These are phyloP conservation scores for Sebastes matsubarae DNA, from an alignment of 2,797 vertebrate species.

Conservation along the genomic window DNA sequence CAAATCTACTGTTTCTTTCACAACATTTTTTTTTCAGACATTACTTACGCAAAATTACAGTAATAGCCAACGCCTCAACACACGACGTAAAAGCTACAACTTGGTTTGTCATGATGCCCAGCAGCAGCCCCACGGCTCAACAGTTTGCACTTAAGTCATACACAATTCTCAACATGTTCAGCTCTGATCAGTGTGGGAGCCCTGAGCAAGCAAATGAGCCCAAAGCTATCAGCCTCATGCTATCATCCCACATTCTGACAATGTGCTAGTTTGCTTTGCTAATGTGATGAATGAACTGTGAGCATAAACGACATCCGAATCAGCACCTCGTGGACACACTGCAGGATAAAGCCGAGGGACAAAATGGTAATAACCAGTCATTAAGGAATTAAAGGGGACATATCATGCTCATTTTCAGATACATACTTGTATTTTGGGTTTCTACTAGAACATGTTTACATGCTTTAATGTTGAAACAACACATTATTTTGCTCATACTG, in stretches of 20 bases:
- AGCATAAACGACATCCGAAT: background rate
- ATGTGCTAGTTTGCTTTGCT: constrained; percentile 6
- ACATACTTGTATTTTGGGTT: background rate
- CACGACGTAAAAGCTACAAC: background rate
- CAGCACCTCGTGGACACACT: background rate
- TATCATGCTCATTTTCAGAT: background rate
- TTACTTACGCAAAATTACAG: background rate
- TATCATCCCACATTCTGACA: background rate
- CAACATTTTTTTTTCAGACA: background rate
- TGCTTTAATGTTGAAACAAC: background rate
- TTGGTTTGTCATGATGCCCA: background rate
- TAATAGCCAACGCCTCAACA: background rate
- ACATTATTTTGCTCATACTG: background rate
- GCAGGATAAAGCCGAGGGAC: background rate
- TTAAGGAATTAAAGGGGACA: background rate
- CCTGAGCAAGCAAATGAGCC: constrained; percentile 10
- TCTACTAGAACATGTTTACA: background rate
- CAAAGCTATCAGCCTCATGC: constrained; percentile 2
- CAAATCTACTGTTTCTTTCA: background rate
- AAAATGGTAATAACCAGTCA: background rate
- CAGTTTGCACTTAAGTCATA: constrained; percentile 16
- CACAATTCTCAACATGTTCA: background rate
- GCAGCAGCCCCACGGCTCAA: constrained; percentile 1
- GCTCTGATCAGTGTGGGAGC: constrained; percentile 21
- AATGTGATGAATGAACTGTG: background rate